These are phyloP conservation scores for Paracyclopina nana DNA, from an alignment of 1,140 invertebrate genomes.

Conservation along the genomic window DNA sequence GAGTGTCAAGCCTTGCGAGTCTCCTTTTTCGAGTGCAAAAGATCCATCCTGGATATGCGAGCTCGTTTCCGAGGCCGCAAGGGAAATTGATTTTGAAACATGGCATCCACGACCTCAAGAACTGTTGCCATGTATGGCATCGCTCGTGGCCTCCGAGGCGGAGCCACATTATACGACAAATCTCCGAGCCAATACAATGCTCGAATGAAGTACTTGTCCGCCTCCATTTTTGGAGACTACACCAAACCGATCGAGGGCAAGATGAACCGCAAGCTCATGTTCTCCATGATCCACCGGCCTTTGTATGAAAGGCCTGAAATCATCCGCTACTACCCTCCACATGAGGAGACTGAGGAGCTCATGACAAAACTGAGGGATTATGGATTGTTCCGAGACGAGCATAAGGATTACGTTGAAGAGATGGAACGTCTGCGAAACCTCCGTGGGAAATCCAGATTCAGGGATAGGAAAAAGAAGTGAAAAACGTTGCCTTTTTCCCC, in stretches of 20 bases:
- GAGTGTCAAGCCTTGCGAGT: slow-evolving; percentile 11
- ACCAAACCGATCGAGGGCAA: no score
- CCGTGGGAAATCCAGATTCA: slow-evolving; percentile 46
- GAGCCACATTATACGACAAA: no score
- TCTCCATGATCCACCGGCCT: slow-evolving; percentile 51
- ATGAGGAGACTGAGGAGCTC: slow-evolving; percentile 46
- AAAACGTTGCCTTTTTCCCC: no score
- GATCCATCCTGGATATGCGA: slow-evolving; percentile 11
- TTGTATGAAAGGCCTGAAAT: slow-evolving; percentile 48
- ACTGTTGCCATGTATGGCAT: no score
- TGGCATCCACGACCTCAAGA: not conserved
- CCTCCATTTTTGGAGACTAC: slow-evolving; percentile 74
- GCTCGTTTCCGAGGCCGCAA: slow-evolving; percentile 5
- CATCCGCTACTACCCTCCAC: slow-evolving; percentile 65
- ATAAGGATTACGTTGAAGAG: slow-evolving; percentile 77
- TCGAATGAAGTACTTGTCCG: slow-evolving; percentile 61
- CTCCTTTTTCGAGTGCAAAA: slow-evolving; percentile 14
- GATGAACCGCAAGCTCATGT: no score
- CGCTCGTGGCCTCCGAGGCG: no score
- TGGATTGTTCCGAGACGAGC: slow-evolving; percentile 66
- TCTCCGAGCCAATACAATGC: no score
- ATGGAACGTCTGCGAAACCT: slow-evolving; percentile 51
- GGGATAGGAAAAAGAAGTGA: no score
- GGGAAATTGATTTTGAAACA: not conserved
- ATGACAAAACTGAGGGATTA: slow-evolving; percentile 47